Evolutionary conservation across 2,888 invertebrate genomes (phyloP).

Genomic region (Tenthredo distinguenda): DNA sequence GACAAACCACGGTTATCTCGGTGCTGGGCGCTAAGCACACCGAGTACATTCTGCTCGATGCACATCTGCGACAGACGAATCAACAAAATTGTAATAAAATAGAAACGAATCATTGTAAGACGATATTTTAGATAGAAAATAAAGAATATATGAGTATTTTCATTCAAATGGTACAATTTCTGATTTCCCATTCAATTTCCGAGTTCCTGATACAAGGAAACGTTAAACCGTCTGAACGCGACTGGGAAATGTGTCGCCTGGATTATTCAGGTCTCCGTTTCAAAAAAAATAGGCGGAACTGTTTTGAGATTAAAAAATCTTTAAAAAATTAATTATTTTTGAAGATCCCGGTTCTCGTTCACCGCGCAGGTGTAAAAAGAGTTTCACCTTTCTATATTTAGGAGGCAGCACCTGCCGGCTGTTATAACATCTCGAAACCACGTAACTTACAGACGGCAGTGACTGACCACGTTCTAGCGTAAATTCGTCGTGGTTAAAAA

Average conservation of each 20-base stretch:
- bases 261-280: too few species aligned
- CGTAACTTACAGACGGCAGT: background rate
- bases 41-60: conserved; percentile 74
- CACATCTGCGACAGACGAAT: conserved; percentile 73
- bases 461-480: conserved; percentile 20
- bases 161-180: too few species aligned
- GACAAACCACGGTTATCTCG: conserved; percentile 89
- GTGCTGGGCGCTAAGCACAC: conserved; percentile 80
- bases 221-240: too few species aligned
- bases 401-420: conserved; percentile 42
- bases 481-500: conserved; percentile 14
- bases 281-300: too few species aligned
- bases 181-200: too few species aligned
- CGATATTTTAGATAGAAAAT: background rate
- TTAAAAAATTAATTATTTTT: background rate
- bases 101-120: background rate
- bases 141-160: background rate
- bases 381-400: conserved; percentile 18
- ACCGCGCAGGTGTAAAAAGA: background rate
- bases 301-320: background rate
- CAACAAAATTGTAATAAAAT: background rate
- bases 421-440: background rate
- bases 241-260: too few species aligned
- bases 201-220: too few species aligned
- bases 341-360: background rate